phyloP scores from a whole-genome alignment of 35 echinoderm and acorn worm genomes.

The Ptychodera flava region DNA sequence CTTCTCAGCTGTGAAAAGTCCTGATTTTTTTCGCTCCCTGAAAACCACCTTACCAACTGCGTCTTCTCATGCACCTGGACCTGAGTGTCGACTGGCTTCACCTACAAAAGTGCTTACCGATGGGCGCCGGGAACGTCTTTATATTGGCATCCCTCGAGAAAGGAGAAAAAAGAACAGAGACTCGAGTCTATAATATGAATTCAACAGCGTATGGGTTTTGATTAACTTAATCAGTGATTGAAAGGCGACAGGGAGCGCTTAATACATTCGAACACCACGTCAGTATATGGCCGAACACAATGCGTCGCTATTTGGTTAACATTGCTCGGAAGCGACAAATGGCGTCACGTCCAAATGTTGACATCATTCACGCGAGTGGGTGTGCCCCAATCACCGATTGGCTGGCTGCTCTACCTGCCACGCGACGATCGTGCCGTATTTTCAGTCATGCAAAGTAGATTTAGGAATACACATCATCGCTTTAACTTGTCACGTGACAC shows the following conservation, averaged over 20 bases:
- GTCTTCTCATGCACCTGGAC: not conserved
- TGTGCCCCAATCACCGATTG: not conserved
- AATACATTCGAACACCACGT: not conserved
- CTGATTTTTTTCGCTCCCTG: not conserved
- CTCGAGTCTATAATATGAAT: not conserved
- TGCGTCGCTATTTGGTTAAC: not conserved
- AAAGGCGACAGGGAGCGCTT: not conserved
- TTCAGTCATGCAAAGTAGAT: not conserved
- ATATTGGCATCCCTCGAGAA: not conserved
- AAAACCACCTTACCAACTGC: not conserved
- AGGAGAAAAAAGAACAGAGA: no score
- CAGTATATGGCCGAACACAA: not conserved
- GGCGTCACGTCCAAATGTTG: not conserved
- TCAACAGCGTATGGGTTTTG: not conserved
- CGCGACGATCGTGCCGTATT: not conserved
- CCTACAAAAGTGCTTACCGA: no score
- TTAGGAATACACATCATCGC: not conserved
- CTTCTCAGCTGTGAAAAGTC: not conserved
- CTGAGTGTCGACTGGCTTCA: no score
- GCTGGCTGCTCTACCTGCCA: not conserved
- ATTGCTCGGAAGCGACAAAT: not conserved
- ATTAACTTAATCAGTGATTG: not conserved
- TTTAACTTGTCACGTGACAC: not conserved
- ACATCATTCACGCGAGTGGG: not conserved
- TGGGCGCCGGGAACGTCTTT: not conserved